Evolutionary conservation across 2,113 vertebrate genomes (phyloP).

Genomic region (Mastomys coucha): DNA sequence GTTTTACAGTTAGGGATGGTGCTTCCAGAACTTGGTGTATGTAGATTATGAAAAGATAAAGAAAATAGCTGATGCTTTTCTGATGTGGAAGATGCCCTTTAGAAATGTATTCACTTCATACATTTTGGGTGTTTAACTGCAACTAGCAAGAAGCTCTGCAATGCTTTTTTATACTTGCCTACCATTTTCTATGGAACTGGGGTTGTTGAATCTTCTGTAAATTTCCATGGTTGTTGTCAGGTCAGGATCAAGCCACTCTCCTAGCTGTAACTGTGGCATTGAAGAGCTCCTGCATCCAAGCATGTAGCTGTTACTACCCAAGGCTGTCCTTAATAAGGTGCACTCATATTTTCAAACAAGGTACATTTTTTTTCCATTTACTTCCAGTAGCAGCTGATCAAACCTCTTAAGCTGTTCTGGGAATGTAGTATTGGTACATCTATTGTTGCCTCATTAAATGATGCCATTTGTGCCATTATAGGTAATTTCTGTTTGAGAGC

Average conservation of each 20-base stretch:
- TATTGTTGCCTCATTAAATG: constrained; percentile 63
- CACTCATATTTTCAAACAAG: constrained; percentile 66
- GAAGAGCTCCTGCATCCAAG: constrained; percentile 47
- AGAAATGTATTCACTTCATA: constrained; percentile 55
- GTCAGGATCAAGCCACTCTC: constrained; percentile 50
- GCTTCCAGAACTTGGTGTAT: constrained; percentile 25
- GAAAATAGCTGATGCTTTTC: constrained; percentile 50
- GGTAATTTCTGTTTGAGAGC: constrained; percentile 65
- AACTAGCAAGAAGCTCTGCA: constrained; percentile 61
- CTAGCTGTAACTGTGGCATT: constrained; percentile 43
- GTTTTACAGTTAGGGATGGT: neutral
- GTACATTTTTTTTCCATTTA: constrained; percentile 34
- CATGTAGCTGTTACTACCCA: constrained; percentile 34
- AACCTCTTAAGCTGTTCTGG: constrained; percentile 62
- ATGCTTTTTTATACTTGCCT: constrained; percentile 61
- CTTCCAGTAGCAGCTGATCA: constrained; percentile 71
- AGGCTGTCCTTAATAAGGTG: constrained; percentile 46
- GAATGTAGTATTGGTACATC: constrained; percentile 52
- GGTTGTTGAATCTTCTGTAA: constrained; percentile 50
- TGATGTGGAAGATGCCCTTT: constrained; percentile 57
- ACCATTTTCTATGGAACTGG: constrained; percentile 57
- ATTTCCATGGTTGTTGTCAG: constrained; percentile 51
- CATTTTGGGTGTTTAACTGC: constrained; percentile 52
- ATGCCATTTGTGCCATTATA: constrained; percentile 60
- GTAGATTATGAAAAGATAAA: constrained; percentile 50